Base-by-base conservation (phyloP, 2,797 vertebrate genomes). In the Phataginus tricuspis region DNA sequence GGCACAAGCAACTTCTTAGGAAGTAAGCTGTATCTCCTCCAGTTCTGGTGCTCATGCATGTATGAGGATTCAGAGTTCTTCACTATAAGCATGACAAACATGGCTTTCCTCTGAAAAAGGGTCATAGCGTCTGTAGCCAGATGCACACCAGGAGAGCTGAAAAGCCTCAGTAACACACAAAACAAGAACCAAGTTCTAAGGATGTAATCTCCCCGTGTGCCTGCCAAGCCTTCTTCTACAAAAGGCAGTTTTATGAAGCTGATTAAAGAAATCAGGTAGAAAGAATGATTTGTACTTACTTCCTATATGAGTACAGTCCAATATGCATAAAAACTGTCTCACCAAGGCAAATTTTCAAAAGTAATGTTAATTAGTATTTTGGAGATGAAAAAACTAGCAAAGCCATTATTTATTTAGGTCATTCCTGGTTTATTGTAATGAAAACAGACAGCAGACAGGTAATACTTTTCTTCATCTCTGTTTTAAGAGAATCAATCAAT, bases 271-370 rank as follows among this genome's bases (percentile, higher is more conserved):
- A 68, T 72, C 51, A 82, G 16, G 29, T 39, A 42, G 31, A 82
- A 93, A 82, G 49, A 68, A 2, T 21, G 15, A 78, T 53, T 90
- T 88, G 42, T 72, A n/a, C 69, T 53, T 11, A 63, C 55, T 66
- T 1, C 2, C 29, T 84, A 64, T 72, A 74, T 34, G 34, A 89
- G 13, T 21, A 59, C 27, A 61, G 2, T 51, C 83, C 34, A 29
- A 72, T 51, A 79, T 8, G 1, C 16, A 7, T 57, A 5, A 5
- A 90, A 89, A 92, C 11, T 27, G 2, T 55, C 31, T 74, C 86
- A 53, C 78, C 29, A 90, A 89, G 63, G 85, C 10, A 69, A 49
- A 82, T 42, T 93, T 74, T 89, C 34, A 78, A 91, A 90, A 39
- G 19, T 85, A 49, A 37, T 49, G 29, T 31, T 86, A 45, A 90